Evolutionary conservation across 2,113 vertebrate genomes (phyloP).

Genomic region (Ursus arctos): DNA sequence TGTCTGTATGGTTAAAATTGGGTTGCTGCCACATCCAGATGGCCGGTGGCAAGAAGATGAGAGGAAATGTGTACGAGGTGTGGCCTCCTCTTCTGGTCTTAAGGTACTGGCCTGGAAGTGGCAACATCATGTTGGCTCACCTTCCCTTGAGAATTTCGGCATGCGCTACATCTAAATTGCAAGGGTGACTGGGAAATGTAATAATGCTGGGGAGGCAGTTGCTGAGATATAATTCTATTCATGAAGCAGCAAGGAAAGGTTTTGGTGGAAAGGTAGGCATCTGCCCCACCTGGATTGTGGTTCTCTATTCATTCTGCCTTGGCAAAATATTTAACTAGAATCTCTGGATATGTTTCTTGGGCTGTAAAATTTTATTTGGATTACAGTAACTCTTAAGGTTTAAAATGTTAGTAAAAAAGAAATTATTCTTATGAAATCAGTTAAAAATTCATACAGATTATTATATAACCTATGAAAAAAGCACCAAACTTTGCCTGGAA

Average conservation of each 20-base stretch:
- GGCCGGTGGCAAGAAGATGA: background rate
- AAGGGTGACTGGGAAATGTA: background rate
- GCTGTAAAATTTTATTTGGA: background rate
- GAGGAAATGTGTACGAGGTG: background rate
- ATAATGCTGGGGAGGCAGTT: background rate
- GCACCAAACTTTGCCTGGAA: background rate
- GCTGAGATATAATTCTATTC: background rate
- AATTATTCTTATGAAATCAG: constrained; percentile 36
- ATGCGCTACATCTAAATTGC: background rate
- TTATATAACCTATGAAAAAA: background rate
- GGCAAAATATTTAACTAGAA: constrained; percentile 45
- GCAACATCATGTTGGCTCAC: background rate
- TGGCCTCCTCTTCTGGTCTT: background rate
- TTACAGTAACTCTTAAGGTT: constrained; percentile 1
- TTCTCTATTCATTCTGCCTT: background rate
- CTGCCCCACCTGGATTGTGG: background rate
- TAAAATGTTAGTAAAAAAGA: constrained; percentile 25
- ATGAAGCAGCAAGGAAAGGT: constrained; percentile 3
- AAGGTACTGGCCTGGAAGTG: background rate
- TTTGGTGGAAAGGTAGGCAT: background rate
- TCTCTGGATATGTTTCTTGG: background rate
- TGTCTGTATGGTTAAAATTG: background rate
- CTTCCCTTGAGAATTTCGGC: background rate
- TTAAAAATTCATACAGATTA: constrained; percentile 26
- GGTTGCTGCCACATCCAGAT: background rate